Evolutionary conservation across 2,113 vertebrate species (phyloP).

Genomic region (Gnathonemus longibarbis): DNA sequence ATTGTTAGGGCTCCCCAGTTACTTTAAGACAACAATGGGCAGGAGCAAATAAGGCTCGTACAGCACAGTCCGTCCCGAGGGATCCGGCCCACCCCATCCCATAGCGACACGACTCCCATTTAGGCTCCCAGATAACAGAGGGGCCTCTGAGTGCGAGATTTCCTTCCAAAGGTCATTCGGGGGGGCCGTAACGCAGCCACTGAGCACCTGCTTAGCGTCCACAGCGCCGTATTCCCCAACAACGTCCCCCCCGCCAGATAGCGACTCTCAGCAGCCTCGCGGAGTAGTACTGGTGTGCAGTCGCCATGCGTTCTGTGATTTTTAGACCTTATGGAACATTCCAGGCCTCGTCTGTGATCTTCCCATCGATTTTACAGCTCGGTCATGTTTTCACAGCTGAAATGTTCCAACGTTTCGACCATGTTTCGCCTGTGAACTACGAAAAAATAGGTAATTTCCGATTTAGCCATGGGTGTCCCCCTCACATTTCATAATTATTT

Average conservation of each 20-base stretch:
- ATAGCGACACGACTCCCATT: neutral
- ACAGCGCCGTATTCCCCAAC: neutral
- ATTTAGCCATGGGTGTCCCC: neutral
- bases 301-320: neutral
- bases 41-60: neutral
- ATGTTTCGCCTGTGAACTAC: neutral
- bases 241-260: neutral
- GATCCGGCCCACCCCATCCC: neutral
- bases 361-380: constrained; percentile 6
- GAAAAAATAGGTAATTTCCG: neutral
- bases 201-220: neutral
- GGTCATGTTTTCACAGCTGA: neutral
- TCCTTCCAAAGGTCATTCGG: neutral
- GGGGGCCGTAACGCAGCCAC: neutral
- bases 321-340: constrained; percentile 1
- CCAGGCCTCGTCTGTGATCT: neutral
- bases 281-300: neutral
- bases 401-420: neutral
- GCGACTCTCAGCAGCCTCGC: neutral
- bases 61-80: neutral
- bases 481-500: too few relatives aligned
- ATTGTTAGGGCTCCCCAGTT: neutral
- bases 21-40: neutral
- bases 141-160: neutral
- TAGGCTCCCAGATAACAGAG: neutral